These are phyloP conservation scores for Agelastica alni DNA, from an alignment of 2,888 invertebrate genomes.

Conservation along the genomic window DNA sequence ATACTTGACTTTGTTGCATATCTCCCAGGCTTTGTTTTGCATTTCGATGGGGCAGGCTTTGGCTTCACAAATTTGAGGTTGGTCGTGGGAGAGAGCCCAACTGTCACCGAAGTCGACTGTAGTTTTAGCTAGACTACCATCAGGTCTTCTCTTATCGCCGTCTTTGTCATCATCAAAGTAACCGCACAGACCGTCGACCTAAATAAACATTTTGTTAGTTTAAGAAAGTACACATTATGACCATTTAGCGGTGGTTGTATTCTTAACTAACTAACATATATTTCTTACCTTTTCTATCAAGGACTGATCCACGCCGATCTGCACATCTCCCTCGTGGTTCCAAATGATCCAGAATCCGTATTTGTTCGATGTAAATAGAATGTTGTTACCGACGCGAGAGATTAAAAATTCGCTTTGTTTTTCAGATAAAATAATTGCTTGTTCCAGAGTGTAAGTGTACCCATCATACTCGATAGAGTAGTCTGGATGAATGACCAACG, in stretches of 20 bases:
- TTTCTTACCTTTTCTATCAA: slow-evolving; percentile 57
- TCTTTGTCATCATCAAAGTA: slow-evolving; percentile 67
- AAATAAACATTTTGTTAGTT: background rate
- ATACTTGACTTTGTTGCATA: slow-evolving; percentile 66
- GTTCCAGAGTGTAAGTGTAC: slow-evolving; percentile 65
- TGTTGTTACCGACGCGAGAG: slow-evolving; percentile 69
- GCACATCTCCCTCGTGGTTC: slow-evolving; percentile 64
- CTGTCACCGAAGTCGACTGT: slow-evolving; percentile 76
- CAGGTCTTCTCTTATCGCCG: slow-evolving; percentile 75
- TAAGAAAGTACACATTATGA: background rate
- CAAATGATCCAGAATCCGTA: slow-evolving; percentile 78
- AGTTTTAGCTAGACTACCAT: slow-evolving; percentile 65
- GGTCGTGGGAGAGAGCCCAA: slow-evolving; percentile 67
- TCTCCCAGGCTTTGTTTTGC: slow-evolving; percentile 67
- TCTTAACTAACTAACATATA: background rate
- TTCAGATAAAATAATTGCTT: slow-evolving; percentile 53
- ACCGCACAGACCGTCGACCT: slow-evolving; percentile 80
- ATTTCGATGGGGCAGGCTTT: slow-evolving; percentile 65
- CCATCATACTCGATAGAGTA: slow-evolving; percentile 71
- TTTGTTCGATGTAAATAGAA: slow-evolving; percentile 69
- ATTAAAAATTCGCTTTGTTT: slow-evolving; percentile 65
- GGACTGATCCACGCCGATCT: slow-evolving; percentile 71
- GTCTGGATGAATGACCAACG: slow-evolving; percentile 65
- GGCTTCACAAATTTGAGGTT: slow-evolving; percentile 62
- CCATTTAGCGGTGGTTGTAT: background rate